Conservation (phyloP, 2,888 invertebrate species). For the Oscheius myriophilus region DNA sequence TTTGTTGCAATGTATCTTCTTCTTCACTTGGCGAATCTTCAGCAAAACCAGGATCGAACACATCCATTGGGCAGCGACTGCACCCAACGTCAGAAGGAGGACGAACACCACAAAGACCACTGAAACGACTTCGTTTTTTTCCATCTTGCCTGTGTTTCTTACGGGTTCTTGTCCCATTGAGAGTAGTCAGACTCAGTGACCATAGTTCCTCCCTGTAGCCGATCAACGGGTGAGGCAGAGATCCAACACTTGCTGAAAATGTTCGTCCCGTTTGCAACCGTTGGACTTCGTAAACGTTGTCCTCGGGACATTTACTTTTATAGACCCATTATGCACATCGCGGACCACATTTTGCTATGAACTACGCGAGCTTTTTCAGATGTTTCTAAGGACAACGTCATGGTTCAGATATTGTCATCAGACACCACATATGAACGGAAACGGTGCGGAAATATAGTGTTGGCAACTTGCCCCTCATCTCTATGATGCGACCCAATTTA, state of each 20-base stretch:
- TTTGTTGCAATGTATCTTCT: slow-evolving; percentile 66
- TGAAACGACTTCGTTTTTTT: slow-evolving; percentile 30
- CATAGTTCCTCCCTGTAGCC: slow-evolving; percentile 60
- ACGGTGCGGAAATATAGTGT: too few species aligned
- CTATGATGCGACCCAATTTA: too few species aligned
- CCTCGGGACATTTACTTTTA: neutral
- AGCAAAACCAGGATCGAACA: slow-evolving; percentile 64
- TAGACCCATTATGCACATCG: neutral
- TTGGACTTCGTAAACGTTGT: too few species aligned
- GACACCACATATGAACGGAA: too few species aligned
- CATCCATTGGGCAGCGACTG: slow-evolving; percentile 57
- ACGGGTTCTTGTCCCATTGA: slow-evolving; percentile 21
- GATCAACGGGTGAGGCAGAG: slow-evolving; percentile 57
- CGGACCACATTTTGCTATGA: too few species aligned
- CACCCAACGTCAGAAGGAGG: slow-evolving; percentile 47
- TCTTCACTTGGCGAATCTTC: slow-evolving; percentile 64
- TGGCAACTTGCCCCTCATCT: too few species aligned
- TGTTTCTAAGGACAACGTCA: too few species aligned
- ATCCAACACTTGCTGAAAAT: slow-evolving; percentile 57
- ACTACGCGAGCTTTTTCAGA: too few species aligned
- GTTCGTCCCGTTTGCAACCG: neutral
- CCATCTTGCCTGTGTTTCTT: neutral
- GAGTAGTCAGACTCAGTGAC: slow-evolving; percentile 55
- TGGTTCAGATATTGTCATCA: too few species aligned
- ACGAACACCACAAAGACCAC: slow-evolving; percentile 50